Base-by-base conservation (phyloP, 2,888 invertebrate species). In the Hirtodrosophila histrioides region DNA sequence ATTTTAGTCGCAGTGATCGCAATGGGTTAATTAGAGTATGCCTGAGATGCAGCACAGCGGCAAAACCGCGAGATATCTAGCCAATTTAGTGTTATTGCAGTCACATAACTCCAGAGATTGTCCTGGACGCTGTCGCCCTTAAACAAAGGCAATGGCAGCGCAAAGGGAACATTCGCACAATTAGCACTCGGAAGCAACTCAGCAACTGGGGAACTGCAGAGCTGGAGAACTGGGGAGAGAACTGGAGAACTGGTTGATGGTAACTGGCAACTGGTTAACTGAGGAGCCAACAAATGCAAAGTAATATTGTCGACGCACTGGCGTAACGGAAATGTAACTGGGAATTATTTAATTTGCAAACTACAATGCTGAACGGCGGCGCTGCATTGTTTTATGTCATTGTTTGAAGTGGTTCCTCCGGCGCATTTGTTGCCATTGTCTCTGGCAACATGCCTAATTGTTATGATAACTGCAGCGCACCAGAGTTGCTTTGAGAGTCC, bases 261-360 rank as follows among this genome's bases (percentile, higher is more conserved):
- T 48, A 44, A 35, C 33, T 56, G 51, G 65, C 11, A 63, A 53
- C 70, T 70, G 57, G 57, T 49, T 45, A 5, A 36, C 54, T 49
- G 64, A 27, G 72, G 46, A 66, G 71, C 53, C 45, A 61, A 53
- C 69, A 66, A 74, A 74, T 74, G 74, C 63, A 58, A 75, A 85
- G 82, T 85, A 85, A 82, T 82, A 82, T 85, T 82, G 82, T 66
- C 82, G 82, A 79, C 79, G 82, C 81, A 17, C 17, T 17, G 17
- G 17, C 17, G 17, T 17, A 17, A 17, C 17, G 88, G 86, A 86
- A 88, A 88, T 88, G 86, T 88, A 76, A 82, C 84, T 88, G 86
- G 86, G 88, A 86, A 88, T 88, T 88, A 86, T 86, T 86, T 86
- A 86, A 86, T 86, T 87, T 88, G 86, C 86, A 79, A 86, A 75